phyloP scores from a whole-genome alignment of 2,113 vertebrate genomes.

The Ivindomyrus marchei region DNA sequence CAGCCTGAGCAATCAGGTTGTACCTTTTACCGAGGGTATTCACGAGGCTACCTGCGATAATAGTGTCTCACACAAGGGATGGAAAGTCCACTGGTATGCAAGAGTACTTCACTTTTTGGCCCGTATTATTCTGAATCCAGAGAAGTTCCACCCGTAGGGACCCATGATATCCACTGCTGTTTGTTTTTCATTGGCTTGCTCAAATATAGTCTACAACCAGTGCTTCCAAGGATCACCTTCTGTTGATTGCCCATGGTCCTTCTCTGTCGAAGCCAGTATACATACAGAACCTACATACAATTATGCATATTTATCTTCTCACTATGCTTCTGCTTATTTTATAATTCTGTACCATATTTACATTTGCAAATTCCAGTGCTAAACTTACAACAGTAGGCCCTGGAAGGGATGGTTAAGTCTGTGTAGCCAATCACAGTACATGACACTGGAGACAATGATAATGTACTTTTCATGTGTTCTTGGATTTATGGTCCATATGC shows the following conservation, averaged over 20 bases:
- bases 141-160: conserved; percentile 48
- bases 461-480: neutral
- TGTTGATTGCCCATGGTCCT: neutral
- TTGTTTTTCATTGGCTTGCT: neutral
- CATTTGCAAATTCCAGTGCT: neutral
- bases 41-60: conserved; percentile 22
- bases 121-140: conserved; percentile 63
- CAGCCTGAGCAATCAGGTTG: conserved; percentile 30
- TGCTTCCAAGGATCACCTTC: neutral
- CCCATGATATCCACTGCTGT: neutral
- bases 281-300: neutral
- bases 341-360: conserved; percentile 2
- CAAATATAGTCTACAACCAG: neutral
- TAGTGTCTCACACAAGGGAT: conserved; percentile 34
- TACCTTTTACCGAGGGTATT: conserved; percentile 29
- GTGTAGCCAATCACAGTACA: neutral
- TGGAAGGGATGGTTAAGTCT: neutral
- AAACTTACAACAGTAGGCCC: neutral
- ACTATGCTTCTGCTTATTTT: neutral
- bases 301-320: conserved; percentile 4
- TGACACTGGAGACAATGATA: neutral
- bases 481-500: neutral
- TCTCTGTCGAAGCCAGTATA: conserved; percentile 20
- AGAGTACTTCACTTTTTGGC: conserved; percentile 77
- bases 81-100: conserved; percentile 86